Evolutionary conservation across 1,140 invertebrate species (phyloP).

Genomic region (Lasaia peninsularis): DNA sequence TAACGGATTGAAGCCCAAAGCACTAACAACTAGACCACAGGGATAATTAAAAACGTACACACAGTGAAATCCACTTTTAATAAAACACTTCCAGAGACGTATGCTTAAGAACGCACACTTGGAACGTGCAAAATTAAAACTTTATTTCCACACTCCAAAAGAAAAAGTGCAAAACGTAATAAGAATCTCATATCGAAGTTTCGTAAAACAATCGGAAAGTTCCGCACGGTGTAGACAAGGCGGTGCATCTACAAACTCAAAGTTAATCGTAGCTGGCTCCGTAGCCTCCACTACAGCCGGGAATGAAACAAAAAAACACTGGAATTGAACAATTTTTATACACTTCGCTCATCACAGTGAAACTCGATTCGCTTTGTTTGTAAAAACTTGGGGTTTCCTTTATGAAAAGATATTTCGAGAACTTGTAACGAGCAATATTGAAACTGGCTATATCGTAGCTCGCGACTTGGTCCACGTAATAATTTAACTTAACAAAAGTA

Average conservation of each 20-base stretch:
- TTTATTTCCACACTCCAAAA: slow-evolving; percentile 15
- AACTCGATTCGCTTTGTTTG: background rate
- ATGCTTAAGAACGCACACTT: background rate
- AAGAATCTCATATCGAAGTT: slow-evolving; percentile 25
- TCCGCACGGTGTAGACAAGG: slow-evolving; percentile 22
- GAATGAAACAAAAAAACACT: slow-evolving; percentile 4
- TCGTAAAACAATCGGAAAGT: slow-evolving; percentile 24
- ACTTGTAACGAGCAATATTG: no score
- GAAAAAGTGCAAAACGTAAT: slow-evolving; percentile 20
- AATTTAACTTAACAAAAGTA: no score
- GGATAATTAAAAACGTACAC: no score
- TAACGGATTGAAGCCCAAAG: no score
- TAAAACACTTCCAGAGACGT: no score
- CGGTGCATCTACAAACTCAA: slow-evolving; percentile 23
- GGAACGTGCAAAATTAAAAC: background rate
- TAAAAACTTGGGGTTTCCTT: background rate
- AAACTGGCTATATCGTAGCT: no score
- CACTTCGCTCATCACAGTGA: slow-evolving; percentile 1
- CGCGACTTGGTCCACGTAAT: no score
- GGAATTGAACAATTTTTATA: slow-evolving; percentile 6
- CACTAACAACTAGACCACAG: no score
- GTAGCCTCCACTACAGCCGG: slow-evolving; percentile 11
- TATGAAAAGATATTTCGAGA: no score
- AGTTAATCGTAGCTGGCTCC: slow-evolving; percentile 23
- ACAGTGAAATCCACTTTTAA: no score